phyloP scores from a whole-genome alignment of 2,797 vertebrate genomes.

The Vultur gryphus region DNA sequence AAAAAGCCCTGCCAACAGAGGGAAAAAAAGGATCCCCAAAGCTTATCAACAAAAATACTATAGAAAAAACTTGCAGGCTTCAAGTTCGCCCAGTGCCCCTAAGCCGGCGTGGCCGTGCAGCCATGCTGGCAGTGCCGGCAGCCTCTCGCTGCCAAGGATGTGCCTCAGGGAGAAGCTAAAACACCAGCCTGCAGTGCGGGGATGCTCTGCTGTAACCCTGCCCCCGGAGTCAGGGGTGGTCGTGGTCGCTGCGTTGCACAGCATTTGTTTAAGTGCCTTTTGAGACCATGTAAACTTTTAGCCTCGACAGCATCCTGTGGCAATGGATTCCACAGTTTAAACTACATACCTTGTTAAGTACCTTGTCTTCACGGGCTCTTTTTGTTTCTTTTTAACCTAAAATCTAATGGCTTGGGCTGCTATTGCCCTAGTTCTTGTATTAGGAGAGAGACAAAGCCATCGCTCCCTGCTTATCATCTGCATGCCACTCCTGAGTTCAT shows the following conservation, averaged over 20 bases:
- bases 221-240: neutral
- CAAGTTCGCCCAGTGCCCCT: neutral
- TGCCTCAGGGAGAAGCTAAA: no score
- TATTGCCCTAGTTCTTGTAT: neutral
- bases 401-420: neutral
- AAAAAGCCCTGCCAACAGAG: neutral
- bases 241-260: neutral
- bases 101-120: accelerated
- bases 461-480: neutral
- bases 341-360: accelerated
- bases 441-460: neutral
- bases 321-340: neutral
- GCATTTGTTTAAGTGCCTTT: neutral
- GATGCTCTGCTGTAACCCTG: neutral
- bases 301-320: neutral
- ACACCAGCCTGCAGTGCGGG: accelerated
- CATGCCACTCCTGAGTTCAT: neutral
- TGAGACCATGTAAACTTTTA: neutral
- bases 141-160: no score
- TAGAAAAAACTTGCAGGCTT: neutral
- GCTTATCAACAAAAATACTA: neutral
- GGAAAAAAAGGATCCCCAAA: neutral
- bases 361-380: neutral
- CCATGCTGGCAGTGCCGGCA: neutral
- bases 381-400: neutral